phyloP scores from a whole-genome alignment of 37 sponge, comb jelly and placozoan genomes.

The Agelas oroides region DNA sequence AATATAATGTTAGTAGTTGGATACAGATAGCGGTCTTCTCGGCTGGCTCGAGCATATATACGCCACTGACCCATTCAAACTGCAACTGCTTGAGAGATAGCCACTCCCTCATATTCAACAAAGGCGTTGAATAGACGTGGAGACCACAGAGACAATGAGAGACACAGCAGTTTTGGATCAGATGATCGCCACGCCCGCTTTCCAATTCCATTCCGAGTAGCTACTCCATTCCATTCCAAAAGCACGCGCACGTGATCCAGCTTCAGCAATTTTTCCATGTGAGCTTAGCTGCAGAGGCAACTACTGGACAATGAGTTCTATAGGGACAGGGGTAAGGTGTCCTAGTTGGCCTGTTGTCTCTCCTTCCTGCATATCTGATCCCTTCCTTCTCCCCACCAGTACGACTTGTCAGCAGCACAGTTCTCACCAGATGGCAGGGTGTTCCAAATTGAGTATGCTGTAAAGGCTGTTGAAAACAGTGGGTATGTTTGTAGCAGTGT shows the following conservation, averaged over 20 bases:
- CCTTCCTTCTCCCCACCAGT: constrained; percentile 49
- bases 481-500: constrained; percentile 69
- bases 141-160: neutral
- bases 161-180: no score
- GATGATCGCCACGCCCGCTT: no score
- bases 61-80: constrained; percentile 17
- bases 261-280: constrained; percentile 17
- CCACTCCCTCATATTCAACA: constrained; percentile 1
- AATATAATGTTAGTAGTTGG: neutral
- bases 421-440: constrained; percentile 98
- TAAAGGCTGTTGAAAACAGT: constrained; percentile 95
- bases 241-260: constrained; percentile 34
- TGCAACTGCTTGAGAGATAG: constrained; percentile 23
- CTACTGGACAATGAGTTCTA: constrained; percentile 82
- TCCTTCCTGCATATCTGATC: neutral
- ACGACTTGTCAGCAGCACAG: constrained; percentile 94
- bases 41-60: constrained; percentile 57
- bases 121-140: no score
- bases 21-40: constrained; percentile 59
- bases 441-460: constrained; percentile 96
- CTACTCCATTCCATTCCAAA: neutral
- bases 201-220: no score
- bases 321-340: constrained; percentile 89
- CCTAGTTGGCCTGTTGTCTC: no score
- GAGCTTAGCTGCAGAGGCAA: no score